phyloP scores from a whole-genome alignment of 37 sponge, comb jelly and placozoan genomes.

The Chondrosia reniformis region DNA sequence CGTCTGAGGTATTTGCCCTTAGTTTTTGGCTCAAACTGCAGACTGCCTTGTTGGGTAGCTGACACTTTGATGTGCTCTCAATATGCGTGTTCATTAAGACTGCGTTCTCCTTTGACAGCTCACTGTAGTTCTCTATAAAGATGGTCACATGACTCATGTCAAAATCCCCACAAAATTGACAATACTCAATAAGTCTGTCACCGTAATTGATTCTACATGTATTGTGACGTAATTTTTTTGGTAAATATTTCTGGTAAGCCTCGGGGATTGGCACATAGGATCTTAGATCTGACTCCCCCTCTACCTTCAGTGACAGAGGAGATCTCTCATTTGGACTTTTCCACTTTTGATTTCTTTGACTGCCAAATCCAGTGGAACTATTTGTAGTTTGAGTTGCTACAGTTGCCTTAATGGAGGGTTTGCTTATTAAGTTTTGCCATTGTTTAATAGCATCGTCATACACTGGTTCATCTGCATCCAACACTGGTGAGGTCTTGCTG shows the following conservation, averaged over 20 bases:
- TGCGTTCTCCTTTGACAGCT: background rate
- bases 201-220: background rate
- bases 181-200: background rate
- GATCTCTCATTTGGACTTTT: too few species aligned
- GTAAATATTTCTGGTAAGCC: background rate
- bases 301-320: background rate
- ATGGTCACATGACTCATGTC: slow-evolving; percentile 1
- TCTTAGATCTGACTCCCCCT: background rate
- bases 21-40: background rate
- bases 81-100: background rate
- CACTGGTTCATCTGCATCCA: too few species aligned
- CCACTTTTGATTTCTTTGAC: too few species aligned
- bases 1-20: background rate
- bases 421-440: too few species aligned
- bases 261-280: background rate
- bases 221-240: background rate
- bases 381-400: too few species aligned
- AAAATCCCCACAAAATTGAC: background rate
- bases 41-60: background rate
- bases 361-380: too few species aligned
- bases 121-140: background rate
- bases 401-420: background rate
- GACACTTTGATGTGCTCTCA: background rate
- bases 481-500: too few species aligned
- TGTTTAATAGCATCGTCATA: too few species aligned